Evolutionary conservation across 2,113 vertebrate genomes (phyloP).

Genomic region (Ondatra zibethicus): DNA sequence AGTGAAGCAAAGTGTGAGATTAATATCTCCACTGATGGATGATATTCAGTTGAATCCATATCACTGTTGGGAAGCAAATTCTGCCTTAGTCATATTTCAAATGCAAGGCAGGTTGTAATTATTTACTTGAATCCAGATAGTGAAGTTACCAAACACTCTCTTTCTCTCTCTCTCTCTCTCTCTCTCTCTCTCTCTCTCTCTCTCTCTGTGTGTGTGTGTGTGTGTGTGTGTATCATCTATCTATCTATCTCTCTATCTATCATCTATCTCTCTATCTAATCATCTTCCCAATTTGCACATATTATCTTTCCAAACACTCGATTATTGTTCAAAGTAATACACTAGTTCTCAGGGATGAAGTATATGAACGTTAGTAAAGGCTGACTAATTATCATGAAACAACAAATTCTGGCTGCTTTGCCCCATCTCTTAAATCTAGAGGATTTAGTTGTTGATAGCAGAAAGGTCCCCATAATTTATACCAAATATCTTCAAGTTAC

Average conservation of each 20-base stretch:
- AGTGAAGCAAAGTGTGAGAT: background rate
- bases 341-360: background rate
- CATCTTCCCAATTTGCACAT: background rate
- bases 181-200: background rate
- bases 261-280: background rate
- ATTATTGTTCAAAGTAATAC: constrained; percentile 2
- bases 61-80: background rate
- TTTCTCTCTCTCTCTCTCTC: background rate
- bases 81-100: constrained; percentile 6
- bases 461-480: background rate
- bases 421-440: background rate
- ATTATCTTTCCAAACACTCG: background rate
- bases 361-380: background rate
- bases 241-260: background rate
- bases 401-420: background rate
- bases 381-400: background rate
- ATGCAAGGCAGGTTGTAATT: background rate
- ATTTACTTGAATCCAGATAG: constrained; percentile 16
- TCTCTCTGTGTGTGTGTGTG: no score
- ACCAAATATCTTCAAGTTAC: background rate
- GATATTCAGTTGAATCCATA: background rate
- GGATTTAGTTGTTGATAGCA: background rate
- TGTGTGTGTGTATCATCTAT: no score
- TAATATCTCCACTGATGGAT: background rate
- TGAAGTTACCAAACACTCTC: background rate